phyloP scores from a whole-genome alignment of 2,888 invertebrate genomes.

The Metellina segmentata region DNA sequence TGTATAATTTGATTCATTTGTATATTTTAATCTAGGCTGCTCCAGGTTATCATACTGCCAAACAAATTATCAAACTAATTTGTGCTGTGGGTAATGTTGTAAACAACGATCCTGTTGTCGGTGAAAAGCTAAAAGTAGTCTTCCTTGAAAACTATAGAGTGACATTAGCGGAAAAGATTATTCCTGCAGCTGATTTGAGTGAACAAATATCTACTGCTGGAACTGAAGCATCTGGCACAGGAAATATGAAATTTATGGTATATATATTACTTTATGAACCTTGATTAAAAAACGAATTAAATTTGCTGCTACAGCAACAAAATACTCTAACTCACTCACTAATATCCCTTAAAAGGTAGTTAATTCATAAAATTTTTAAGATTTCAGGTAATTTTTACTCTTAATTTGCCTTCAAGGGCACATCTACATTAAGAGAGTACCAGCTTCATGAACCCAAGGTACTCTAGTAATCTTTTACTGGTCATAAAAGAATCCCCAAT shows the following conservation, averaged over 20 bases:
- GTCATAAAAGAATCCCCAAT: too few species aligned
- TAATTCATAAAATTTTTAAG: too few species aligned
- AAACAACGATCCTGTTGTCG: conserved; percentile 98
- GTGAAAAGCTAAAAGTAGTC: conserved; percentile 92
- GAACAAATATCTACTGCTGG: conserved; percentile 99
- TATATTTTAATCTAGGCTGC: conserved; percentile 86
- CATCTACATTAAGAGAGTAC: too few species aligned
- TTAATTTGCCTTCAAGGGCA: too few species aligned
- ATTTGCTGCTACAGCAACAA: too few species aligned
- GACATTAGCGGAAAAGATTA: conserved; percentile 98
- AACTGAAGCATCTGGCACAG: conserved; percentile 99
- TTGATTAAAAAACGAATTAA: too few species aligned
- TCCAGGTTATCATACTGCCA: conserved; percentile 98
- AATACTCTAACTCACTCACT: too few species aligned
- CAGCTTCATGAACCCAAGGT: too few species aligned
- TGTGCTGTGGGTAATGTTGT: conserved; percentile 95
- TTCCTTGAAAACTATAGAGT: conserved; percentile 99
- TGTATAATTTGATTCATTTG: background rate
- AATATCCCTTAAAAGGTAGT: too few species aligned
- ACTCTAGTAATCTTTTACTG: too few species aligned
- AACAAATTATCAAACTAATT: conserved; percentile 98
- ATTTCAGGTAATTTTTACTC: too few species aligned
- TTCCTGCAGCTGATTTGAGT: conserved; percentile 98
- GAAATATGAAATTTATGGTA: conserved; percentile 99
- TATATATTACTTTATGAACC: background rate